Percentiles rank a stretch among this genome's conserved stretches.
phyloP scores from a whole-genome alignment of 1,140 invertebrate genomes.

The Microplitis demolitor region DNA sequence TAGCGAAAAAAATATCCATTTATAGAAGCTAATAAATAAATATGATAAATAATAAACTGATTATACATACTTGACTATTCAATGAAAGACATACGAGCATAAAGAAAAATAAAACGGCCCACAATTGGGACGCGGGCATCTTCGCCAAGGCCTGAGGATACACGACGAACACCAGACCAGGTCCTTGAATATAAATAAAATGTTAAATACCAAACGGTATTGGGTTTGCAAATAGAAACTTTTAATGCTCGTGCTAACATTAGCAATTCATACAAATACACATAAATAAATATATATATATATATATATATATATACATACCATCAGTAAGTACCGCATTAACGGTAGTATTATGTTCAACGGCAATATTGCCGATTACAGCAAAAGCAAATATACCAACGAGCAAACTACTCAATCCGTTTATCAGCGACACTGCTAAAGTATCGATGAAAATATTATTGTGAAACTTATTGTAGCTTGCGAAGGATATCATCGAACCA shows the following conservation, averaged over 20 bases:
- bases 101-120: slow-evolving; percentile 88
- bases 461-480: slow-evolving; percentile 92
- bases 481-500: slow-evolving; percentile 92
- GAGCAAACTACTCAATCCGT: slow-evolving; percentile 81
- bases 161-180: slow-evolving; percentile 86
- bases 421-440: slow-evolving; percentile 79
- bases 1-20: not conserved
- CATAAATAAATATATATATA: not conserved
- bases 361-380: slow-evolving; percentile 84
- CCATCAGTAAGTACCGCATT: slow-evolving; percentile 84
- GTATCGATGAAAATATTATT: slow-evolving; percentile 89
- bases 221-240: not conserved
- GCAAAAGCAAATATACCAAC: slow-evolving; percentile 88
- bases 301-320: slow-evolving; percentile 54
- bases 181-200: slow-evolving; percentile 67
- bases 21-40: not conserved
- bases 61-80: slow-evolving; percentile 80
- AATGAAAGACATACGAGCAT: slow-evolving; percentile 88
- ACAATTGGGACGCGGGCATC: slow-evolving; percentile 84
- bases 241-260: not conserved
- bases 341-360: slow-evolving; percentile 77
- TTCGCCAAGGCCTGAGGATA: slow-evolving; percentile 89
- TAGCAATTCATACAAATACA: not conserved
- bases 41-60: not conserved
- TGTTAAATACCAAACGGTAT: slow-evolving; percentile 6